Evolutionary conservation across 2,797 vertebrate species (phyloP).

Genomic region (Aldrovandia affinis): DNA sequence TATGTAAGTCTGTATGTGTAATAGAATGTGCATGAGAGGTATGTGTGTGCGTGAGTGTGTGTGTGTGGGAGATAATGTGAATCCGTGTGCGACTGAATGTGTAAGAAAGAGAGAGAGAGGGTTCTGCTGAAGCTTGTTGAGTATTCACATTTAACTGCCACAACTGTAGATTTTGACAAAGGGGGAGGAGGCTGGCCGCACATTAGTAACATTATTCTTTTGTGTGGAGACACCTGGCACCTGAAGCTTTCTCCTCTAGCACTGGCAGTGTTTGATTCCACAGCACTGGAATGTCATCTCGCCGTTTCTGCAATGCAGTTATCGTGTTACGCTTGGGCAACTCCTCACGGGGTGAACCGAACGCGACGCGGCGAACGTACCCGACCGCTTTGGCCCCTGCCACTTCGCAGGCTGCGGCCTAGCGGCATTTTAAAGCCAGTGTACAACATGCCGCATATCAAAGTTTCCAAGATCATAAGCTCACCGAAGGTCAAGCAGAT

Average conservation of each 20-base stretch:
- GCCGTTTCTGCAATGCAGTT: neutral
- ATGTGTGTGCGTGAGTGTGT: neutral
- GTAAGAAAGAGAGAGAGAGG: constrained; percentile 46
- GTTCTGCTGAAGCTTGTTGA: constrained; percentile 49
- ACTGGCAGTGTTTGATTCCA: constrained; percentile 4
- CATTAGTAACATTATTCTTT: neutral
- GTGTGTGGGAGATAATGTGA: constrained; percentile 1
- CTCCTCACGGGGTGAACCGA: neutral
- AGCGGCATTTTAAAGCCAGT: neutral
- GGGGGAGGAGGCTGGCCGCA: neutral
- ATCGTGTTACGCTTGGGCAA: neutral
- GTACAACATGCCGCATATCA: neutral
- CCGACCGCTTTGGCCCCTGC: neutral
- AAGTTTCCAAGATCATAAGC: constrained; percentile 34
- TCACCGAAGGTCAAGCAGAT: constrained; percentile 61
- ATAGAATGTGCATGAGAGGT: constrained; percentile 14
- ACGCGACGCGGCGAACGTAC: neutral
- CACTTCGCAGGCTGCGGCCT: neutral
- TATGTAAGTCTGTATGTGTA: constrained; percentile 14
- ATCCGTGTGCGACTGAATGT: constrained; percentile 42
- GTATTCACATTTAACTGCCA: neutral
- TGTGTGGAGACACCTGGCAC: neutral
- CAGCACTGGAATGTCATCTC: neutral
- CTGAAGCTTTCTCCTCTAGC: neutral
- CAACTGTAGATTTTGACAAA: neutral